Evolutionary conservation across 35 echinoderm and acorn worm species (phyloP), one percentile per base, ranked within the genome.

Genomic region (Anneissia japonica): DNA sequence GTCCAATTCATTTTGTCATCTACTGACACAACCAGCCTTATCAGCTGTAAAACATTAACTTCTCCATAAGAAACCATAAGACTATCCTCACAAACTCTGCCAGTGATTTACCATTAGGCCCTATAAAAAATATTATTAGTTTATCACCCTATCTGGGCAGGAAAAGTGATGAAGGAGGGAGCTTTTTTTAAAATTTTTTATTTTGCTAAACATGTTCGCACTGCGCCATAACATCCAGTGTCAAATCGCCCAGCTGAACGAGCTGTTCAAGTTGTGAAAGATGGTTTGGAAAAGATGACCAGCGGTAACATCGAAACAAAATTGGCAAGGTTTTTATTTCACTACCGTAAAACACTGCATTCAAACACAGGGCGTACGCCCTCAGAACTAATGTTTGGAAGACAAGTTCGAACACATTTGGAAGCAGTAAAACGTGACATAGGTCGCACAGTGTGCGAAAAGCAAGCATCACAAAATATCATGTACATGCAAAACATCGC

Each of bases 341-440:
- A 79, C 31, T 88, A 88, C 77, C 76, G 86, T n/a, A 88, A 73
- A n/a, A 79, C 78, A 46, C 77, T 0, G 19, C 39, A 88, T 17
- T 6, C 86, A 30, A 81, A 37, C 3, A 88, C 78, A 37, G 46
- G 45, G 3, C 30, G 64, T 23, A 46, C 32, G 31, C 86, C 77
- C 13, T 5, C 86, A 5, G 26, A 31, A 19, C 46, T 88, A 32
- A 77, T 81, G 78, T 81, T 88, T 38, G 17, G 46, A 17, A 51
- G 78, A 31, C 37, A 26, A 73, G 19, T 81, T 30, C 32, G 23
- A 34, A 41, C 77, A 4, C 77, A 38, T 46, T 51, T 81, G 30
- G 36, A 77, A 72, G 10, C 36, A 16, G 34, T 80, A 12, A 17
- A 38, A 28, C 86, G 77, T 34, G 33, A 82, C 33, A 72, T 73